A percentile compares a stretch with the other conserved stretches of the same genome.
These are phyloP conservation scores for Phrixothrix hirtus DNA, from an alignment of 2,888 invertebrate species.

Conservation along the genomic window DNA sequence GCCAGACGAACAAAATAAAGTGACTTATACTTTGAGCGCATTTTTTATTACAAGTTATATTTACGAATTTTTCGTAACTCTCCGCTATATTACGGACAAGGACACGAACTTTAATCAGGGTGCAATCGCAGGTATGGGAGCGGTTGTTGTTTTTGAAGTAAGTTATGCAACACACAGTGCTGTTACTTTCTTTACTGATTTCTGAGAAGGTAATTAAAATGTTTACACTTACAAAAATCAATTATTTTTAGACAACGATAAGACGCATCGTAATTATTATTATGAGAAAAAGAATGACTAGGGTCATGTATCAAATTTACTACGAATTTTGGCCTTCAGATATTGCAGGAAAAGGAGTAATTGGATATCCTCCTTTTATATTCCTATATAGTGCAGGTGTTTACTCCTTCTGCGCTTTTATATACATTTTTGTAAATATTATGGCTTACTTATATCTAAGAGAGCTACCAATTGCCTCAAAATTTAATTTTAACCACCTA, in stretches of 20 bases:
- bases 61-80: not conserved
- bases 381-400: not conserved
- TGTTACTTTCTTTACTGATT: not conserved
- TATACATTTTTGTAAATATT: constrained; percentile 3
- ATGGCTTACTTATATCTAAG: not conserved
- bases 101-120: constrained; percentile 1
- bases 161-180: not conserved
- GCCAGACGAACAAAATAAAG: constrained; percentile 6
- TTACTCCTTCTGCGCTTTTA: constrained; percentile 2
- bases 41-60: constrained; percentile 3
- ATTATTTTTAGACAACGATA: not conserved
- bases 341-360: constrained; percentile 2
- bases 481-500: not conserved
- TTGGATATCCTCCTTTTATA: not conserved
- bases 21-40: not conserved
- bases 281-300: not conserved
- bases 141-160: not conserved
- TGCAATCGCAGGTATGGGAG: not conserved
- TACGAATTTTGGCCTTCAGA: constrained; percentile 8
- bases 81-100: not conserved
- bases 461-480: constrained; percentile 3
- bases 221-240: not conserved
- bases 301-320: not conserved
- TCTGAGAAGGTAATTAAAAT: too few relatives aligned
- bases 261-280: not conserved